Evolutionary conservation across 2,113 vertebrate genomes (phyloP), one percentile per base, ranked within the genome.

Genomic region (Syngnathoides biaculeatus): DNA sequence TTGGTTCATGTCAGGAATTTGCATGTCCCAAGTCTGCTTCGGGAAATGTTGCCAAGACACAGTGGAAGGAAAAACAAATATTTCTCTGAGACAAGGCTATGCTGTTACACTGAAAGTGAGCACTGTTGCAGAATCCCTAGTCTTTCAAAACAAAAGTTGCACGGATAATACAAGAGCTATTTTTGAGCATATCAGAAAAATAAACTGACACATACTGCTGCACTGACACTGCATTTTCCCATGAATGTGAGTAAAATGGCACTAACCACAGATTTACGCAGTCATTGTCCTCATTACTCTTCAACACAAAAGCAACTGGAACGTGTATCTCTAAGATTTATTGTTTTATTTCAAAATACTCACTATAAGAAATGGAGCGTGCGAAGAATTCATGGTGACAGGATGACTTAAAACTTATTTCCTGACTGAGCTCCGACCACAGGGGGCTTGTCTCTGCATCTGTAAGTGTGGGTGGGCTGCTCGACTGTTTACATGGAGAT

Each of bases 401-500:
- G 59, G 69, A 7, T 4, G 26, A 59, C 63, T 45, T 7, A 17
- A 27, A 79, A 68, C 53, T 65, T 1, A 77, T 75, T 78, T 79
- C 69, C 73, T 66, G 45, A 66, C 73, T 57, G 63, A 70, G 67
- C 64, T 69, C 60, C 65, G 65, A 74, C 75, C 66, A 60, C 78
- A 19, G 71, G 68, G 69, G 62, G 45, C 63, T 69, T 66, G 4
- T 69, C 20, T 64, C 64, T 66, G 30, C 68, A 19, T 66, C 42
- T 70, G 73, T 66, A 69, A 64, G 12, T 8, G 71, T 78, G 79
- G 69, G 82, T 72, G 81, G 80, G 85, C 73, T 71, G 65, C 73
- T 67, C 67, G 78, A 63, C 77, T 79, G 89, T 90, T 85, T 78
- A 81, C 88, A 87, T 89, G 81, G 82, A 82, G 79, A 84, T 79